Conservation (phyloP, 1,140 invertebrate genomes). For the Asbolus verrucosus region DNA sequence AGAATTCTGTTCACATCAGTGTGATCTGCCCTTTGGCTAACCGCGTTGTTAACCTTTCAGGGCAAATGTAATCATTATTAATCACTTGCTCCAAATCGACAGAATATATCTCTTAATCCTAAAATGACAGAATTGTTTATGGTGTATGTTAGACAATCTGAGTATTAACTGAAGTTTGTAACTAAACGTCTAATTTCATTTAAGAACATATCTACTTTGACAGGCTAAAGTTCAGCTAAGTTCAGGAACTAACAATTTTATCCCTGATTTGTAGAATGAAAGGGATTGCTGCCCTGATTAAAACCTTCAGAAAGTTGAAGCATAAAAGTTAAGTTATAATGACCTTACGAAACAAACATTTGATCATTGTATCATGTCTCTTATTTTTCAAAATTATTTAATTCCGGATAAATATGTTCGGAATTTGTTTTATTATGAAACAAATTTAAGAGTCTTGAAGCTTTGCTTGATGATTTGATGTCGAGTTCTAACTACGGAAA, state of each 20-base stretch:
- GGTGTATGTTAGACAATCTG: conserved; percentile 2
- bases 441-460: too few species aligned
- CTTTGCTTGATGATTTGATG: neutral
- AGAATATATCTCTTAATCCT: conserved; percentile 11
- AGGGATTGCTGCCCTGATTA: neutral
- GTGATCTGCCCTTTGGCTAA: conserved; percentile 32
- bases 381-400: too few species aligned
- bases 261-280: conserved; percentile 4
- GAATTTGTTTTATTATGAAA: too few species aligned
- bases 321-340: too few species aligned
- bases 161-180: conserved; percentile 4
- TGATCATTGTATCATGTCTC: too few species aligned
- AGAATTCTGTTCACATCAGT: conserved; percentile 8
- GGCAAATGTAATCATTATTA: conserved; percentile 35
- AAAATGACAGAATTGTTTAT: conserved; percentile 19
- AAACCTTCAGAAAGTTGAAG: too few species aligned
- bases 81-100: conserved; percentile 22
- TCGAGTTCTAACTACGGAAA: neutral
- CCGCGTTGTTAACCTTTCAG: conserved; percentile 30
- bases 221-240: neutral
- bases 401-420: too few species aligned
- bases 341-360: too few species aligned
- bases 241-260: conserved; percentile 3
- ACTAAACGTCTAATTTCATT: conserved; percentile 3
- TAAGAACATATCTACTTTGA: conserved; percentile 8